A percentile compares a stretch with the other conserved stretches of the same genome.
Evolutionary conservation across 2,888 invertebrate species (phyloP).

Genomic region (Drosophila cognata): DNA sequence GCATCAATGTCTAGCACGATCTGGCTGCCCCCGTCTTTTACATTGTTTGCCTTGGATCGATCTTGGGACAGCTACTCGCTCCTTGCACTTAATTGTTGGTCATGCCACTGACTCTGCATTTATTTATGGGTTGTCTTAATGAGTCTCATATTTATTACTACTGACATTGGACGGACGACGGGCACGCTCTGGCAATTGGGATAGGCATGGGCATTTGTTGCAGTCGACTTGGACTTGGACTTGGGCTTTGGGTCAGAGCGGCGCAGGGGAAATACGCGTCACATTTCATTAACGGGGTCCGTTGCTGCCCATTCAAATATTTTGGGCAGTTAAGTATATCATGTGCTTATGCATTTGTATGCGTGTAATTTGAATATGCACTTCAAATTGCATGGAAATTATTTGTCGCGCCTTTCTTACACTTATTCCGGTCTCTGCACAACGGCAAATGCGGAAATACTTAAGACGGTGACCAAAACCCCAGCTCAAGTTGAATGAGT

Average conservation of each 20-base stretch:
- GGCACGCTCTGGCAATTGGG: conserved; percentile 40
- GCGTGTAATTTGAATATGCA: conserved; percentile 76
- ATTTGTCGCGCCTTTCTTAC: conserved; percentile 58
- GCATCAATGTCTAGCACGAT: conserved; percentile 53
- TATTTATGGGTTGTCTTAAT: conserved; percentile 83
- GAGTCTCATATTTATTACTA: conserved; percentile 77
- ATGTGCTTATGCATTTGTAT: conserved; percentile 26
- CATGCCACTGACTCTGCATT: conserved; percentile 78
- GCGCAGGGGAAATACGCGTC: conserved; percentile 73
- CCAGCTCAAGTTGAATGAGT: conserved; percentile 32
- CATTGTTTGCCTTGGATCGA: conserved; percentile 41
- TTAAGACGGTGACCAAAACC: conserved; percentile 37
- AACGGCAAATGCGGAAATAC: conserved; percentile 62
- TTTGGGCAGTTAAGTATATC: conserved; percentile 55
- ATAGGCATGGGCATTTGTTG: conserved; percentile 6
- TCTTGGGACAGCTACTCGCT: conserved; percentile 59
- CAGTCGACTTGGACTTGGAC: conserved; percentile 2
- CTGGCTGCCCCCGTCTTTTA: conserved; percentile 16
- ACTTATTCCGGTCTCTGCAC: conserved; percentile 58
- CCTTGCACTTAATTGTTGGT: conserved; percentile 69
- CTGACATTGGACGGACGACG: conserved; percentile 57
- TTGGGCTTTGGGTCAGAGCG: conserved; percentile 46
- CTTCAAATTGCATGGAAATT: conserved; percentile 75
- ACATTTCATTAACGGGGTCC: conserved; percentile 72
- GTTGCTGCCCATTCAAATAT: conserved; percentile 59